These are phyloP conservation scores for Calliphora vomitoria DNA, from an alignment of 2,888 invertebrate genomes.

Conservation along the genomic window DNA sequence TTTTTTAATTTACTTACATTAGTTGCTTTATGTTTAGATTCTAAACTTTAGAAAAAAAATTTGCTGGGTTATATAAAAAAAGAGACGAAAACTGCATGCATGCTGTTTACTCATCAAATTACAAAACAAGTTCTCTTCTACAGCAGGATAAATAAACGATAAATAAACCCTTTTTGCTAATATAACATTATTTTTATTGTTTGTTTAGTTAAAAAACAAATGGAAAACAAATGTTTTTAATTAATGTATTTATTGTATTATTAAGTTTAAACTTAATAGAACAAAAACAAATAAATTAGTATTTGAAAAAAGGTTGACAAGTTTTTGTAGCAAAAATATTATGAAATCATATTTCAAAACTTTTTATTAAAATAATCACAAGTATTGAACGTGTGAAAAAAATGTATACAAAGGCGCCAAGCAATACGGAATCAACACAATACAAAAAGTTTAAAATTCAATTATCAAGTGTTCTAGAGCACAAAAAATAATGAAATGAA, in stretches of 20 bases:
- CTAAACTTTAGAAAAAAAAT: not conserved
- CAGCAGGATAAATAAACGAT: conserved; percentile 47
- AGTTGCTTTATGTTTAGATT: not conserved
- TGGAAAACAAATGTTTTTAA: not conserved
- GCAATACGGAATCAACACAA: conserved; percentile 3
- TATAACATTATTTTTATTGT: not conserved
- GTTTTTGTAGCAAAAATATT: conserved; percentile 43
- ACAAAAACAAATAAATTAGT: not conserved
- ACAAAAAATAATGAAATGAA: not conserved
- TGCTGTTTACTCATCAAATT: conserved; percentile 21
- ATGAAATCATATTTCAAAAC: conserved; percentile 35
- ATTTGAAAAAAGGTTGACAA: conserved; percentile 19
- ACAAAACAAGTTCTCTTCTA: conserved; percentile 56
- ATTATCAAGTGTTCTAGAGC: conserved; percentile 11
- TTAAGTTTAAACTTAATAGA: not conserved
- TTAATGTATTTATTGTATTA: not conserved
- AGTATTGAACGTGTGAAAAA: conserved; percentile 57
- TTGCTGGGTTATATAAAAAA: conserved; percentile 37
- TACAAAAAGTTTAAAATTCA: conserved; percentile 10
- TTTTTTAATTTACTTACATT: too few species aligned
- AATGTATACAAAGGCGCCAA: conserved; percentile 39
- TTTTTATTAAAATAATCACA: conserved; percentile 10
- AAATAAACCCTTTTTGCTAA: conserved; percentile 31
- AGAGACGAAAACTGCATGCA: conserved; percentile 42
- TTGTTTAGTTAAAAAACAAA: not conserved